These are phyloP conservation scores for Maconellicoccus hirsutus DNA, from an alignment of 1,140 invertebrate species.

Conservation along the genomic window DNA sequence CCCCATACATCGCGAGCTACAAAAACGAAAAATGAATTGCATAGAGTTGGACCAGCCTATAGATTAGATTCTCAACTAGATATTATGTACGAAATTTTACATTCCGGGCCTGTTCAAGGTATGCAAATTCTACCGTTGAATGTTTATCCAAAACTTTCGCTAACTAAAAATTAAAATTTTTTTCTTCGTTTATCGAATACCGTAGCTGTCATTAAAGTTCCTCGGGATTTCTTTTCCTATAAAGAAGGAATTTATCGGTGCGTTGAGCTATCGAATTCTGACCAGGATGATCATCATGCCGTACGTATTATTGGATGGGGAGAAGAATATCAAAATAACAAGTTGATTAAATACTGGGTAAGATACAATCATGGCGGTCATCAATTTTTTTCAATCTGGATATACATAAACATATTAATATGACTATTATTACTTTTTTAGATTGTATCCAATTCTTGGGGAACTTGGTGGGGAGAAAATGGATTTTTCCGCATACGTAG, in stretches of 20 bases:
- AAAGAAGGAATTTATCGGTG: slow-evolving; percentile 66
- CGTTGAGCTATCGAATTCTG: slow-evolving; percentile 38
- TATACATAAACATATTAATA: too few species aligned
- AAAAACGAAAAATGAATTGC: slow-evolving; percentile 42
- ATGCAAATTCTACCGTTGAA: slow-evolving; percentile 28
- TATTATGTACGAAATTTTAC: slow-evolving; percentile 83
- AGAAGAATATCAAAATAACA: slow-evolving; percentile 46
- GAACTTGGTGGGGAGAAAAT: slow-evolving; percentile 72
- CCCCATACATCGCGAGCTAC: slow-evolving; percentile 42
- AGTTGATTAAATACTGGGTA: slow-evolving; percentile 76
- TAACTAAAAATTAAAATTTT: too few species aligned
- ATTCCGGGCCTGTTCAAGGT: slow-evolving; percentile 91
- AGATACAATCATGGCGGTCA: too few species aligned
- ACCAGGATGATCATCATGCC: slow-evolving; percentile 66
- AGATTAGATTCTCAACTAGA: slow-evolving; percentile 61
- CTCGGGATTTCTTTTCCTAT: slow-evolving; percentile 85
- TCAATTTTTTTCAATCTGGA: too few species aligned
- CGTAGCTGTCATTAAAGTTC: slow-evolving; percentile 75
- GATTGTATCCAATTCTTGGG: slow-evolving; percentile 87
- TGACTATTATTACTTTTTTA: slow-evolving; percentile 36
- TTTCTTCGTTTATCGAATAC: slow-evolving; percentile 27
- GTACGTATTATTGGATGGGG: slow-evolving; percentile 86
- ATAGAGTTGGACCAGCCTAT: slow-evolving; percentile 75
- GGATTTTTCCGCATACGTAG: slow-evolving; percentile 70
- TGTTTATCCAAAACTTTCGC: too few species aligned